phyloP scores from a whole-genome alignment of 1,140 invertebrate genomes.

The Trypoxylus dichotomus region DNA sequence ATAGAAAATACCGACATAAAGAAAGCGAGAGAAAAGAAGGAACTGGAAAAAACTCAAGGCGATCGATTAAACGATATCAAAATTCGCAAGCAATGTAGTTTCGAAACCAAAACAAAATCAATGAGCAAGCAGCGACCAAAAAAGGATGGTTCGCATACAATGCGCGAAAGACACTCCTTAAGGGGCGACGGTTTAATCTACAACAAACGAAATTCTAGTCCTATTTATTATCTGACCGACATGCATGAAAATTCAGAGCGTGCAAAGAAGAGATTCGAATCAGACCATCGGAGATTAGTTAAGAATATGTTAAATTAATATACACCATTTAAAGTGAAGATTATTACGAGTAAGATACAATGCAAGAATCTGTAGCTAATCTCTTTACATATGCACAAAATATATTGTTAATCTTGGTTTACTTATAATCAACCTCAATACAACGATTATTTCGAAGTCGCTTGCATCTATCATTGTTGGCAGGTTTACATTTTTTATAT shows the following conservation, averaged over 20 bases:
- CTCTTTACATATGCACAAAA: no score
- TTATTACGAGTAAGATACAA: no score
- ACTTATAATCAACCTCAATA: no score
- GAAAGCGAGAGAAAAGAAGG: background rate
- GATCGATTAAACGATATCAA: constrained; percentile 51
- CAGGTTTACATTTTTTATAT: no score
- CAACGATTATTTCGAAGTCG: no score
- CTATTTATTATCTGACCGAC: background rate
- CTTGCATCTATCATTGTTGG: no score
- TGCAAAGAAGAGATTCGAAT: background rate
- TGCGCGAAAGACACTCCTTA: background rate
- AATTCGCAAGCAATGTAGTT: constrained; percentile 25
- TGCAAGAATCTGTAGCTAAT: no score
- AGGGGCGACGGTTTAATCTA: background rate
- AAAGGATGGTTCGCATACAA: background rate
- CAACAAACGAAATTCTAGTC: background rate
- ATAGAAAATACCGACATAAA: background rate
- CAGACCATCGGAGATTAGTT: background rate
- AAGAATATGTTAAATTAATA: background rate
- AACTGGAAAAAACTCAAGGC: constrained; percentile 45
- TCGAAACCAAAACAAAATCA: constrained; percentile 7
- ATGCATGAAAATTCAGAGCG: background rate
- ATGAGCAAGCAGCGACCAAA: background rate
- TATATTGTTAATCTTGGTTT: no score
- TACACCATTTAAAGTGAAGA: background rate